Evolutionary conservation across 2,113 vertebrate genomes (phyloP).

Genomic region (Chaetorhynchus papuensis): DNA sequence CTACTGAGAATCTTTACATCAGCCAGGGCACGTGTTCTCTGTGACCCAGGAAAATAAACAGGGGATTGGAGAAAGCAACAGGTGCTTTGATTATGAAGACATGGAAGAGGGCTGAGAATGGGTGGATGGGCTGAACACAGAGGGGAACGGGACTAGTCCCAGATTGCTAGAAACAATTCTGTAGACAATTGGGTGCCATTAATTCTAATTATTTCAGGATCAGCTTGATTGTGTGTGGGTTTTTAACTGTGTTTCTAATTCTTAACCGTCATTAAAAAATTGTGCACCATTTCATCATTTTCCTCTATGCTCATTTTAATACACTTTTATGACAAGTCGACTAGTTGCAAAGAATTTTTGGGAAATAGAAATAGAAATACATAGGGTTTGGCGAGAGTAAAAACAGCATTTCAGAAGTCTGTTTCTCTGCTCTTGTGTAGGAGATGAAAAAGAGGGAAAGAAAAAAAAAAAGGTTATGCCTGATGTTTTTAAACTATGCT

Average conservation of each 20-base stretch:
- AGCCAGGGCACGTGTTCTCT: not conserved
- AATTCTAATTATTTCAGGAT: not conserved
- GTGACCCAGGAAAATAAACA: not conserved
- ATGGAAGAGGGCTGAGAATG: not conserved
- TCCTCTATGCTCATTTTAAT: not conserved
- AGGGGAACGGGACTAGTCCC: not conserved
- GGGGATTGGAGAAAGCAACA: not conserved
- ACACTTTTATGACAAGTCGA: not conserved
- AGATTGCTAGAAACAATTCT: not conserved
- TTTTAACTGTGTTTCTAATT: not conserved
- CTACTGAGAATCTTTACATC: not conserved
- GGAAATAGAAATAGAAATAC: not conserved
- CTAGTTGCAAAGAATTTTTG: not conserved
- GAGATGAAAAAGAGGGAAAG: not conserved
- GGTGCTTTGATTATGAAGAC: not conserved
- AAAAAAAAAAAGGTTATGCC: not conserved
- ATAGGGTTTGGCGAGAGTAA: not conserved
- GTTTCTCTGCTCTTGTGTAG: not conserved
- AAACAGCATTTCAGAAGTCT: not conserved
- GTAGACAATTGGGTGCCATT: not conserved
- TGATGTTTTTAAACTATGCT: not conserved
- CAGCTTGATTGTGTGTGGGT: accelerated
- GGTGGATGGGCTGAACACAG: accelerated
- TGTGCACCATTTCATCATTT: not conserved
- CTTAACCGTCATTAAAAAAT: not conserved